These are phyloP conservation scores for Drosophila rufa DNA, from an alignment of 1,140 invertebrate genomes.

Conservation along the genomic window DNA sequence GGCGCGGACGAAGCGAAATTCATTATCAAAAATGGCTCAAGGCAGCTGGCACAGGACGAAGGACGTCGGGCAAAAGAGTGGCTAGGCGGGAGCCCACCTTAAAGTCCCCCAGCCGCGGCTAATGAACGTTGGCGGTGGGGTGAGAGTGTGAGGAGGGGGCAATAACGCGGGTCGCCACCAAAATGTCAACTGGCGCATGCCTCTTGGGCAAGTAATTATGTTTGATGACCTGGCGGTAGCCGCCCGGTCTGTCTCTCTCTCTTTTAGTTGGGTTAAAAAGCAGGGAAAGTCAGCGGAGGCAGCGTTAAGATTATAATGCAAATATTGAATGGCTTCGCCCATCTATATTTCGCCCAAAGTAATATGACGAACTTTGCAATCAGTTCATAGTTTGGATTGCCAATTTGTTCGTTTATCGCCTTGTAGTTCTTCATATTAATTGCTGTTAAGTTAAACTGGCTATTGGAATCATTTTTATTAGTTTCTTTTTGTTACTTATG, in stretches of 20 bases:
- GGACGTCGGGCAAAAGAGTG: neutral
- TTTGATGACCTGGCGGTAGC: conserved; percentile 64
- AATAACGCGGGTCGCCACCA: conserved; percentile 37
- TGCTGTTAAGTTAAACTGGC: conserved; percentile 4
- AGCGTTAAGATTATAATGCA: conserved; percentile 54
- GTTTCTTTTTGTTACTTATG: neutral
- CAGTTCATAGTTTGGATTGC: conserved; percentile 41
- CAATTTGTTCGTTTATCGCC: conserved; percentile 38
- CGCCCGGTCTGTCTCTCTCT: conserved; percentile 11
- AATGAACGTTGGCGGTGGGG: conserved; percentile 43
- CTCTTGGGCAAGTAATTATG: conserved; percentile 77
- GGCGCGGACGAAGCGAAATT: conserved; percentile 45
- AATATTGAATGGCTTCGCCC: conserved; percentile 47
- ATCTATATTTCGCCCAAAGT: conserved; percentile 33
- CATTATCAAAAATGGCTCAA: conserved; percentile 63
- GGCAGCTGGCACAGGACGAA: conserved; percentile 35
- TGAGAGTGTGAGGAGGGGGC: neutral
- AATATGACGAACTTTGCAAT: conserved; percentile 33
- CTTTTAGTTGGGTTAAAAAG: conserved; percentile 27
- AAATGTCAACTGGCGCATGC: conserved; percentile 75
- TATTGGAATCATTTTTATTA: conserved; percentile 3
- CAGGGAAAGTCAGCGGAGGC: conserved; percentile 8
- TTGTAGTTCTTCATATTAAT: conserved; percentile 20
- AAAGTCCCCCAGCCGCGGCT: conserved; percentile 49
- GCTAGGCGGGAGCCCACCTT: conserved; percentile 39